phyloP scores from a whole-genome alignment of 30 jellyfish, hydroid and myxozoan species.

The Aurelia sp. region DNA sequence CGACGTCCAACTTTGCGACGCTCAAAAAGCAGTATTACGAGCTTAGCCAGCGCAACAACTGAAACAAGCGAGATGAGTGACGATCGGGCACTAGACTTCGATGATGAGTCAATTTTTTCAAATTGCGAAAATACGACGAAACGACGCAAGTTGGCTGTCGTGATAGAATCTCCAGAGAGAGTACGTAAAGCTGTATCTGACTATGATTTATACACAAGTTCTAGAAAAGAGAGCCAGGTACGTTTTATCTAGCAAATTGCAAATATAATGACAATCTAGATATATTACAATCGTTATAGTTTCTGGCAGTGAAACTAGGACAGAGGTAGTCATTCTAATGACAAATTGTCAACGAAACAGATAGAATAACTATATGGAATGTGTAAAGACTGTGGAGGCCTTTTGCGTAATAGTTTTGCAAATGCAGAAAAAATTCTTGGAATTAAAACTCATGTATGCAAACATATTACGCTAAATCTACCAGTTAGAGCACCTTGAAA shows the following conservation, averaged over 20 bases:
- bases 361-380: too few species aligned
- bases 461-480: too few species aligned
- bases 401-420: too few species aligned
- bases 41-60: conserved; percentile 38
- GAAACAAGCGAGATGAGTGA: conserved; percentile 8
- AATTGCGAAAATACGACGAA: background rate
- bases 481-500: too few species aligned
- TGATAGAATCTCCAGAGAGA: conserved; percentile 15
- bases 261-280: background rate
- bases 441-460: too few species aligned
- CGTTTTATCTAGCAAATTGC: conserved; percentile 12
- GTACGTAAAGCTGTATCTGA: conserved; percentile 44
- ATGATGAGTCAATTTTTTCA: background rate
- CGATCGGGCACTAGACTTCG: conserved; percentile 10
- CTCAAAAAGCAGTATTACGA: conserved; percentile 53
- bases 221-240: conserved; percentile 2
- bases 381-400: too few species aligned
- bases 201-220: conserved; percentile 3
- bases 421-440: too few species aligned
- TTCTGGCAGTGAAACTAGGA: too few species aligned
- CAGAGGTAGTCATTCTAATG: too few species aligned
- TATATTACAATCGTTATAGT: too few species aligned
- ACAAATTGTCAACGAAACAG: too few species aligned
- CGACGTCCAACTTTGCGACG: conserved; percentile 36
- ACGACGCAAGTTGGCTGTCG: conserved; percentile 37